A percentile compares a stretch with the other conserved stretches of the same genome.
Conservation (phyloP, 2,113 vertebrate genomes). For the Porphyrio hochstetteri region DNA sequence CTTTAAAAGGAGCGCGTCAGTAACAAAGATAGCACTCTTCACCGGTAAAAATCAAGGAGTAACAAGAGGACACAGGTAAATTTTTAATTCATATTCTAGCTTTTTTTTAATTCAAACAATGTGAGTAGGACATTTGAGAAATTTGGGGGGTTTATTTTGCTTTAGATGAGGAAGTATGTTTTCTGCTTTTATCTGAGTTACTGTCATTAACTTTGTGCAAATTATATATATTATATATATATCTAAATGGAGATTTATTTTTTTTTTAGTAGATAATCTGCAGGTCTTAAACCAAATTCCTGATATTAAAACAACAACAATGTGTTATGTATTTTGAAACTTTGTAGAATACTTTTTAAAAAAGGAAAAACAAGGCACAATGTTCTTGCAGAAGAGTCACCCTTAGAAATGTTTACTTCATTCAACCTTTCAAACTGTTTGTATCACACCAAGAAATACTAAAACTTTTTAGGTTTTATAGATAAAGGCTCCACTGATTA, state of each 20-base stretch:
- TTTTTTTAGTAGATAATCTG: conserved; percentile 21
- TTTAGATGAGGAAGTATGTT: background rate
- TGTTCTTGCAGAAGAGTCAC: background rate
- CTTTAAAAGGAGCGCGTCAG: conserved; percentile 64
- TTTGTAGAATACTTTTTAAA: background rate
- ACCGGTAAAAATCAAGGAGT: conserved; percentile 47
- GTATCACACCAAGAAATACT: background rate
- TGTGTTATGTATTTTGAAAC: background rate
- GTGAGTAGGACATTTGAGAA: conserved; percentile 19
- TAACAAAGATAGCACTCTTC: conserved; percentile 63
- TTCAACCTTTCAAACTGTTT: background rate
- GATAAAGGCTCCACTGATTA: background rate
- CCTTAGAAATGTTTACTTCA: background rate
- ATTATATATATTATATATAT: no score
- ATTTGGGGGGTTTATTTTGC: background rate
- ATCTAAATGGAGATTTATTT: background rate
- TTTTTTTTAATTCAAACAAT: conserved; percentile 54
- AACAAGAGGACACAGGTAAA: conserved; percentile 75
- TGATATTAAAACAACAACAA: background rate
- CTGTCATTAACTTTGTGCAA: conserved; percentile 49
- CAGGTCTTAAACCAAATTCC: conserved; percentile 3
- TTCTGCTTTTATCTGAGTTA: conserved; percentile 39
- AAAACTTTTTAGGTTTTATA: background rate
- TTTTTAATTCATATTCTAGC: conserved; percentile 68
- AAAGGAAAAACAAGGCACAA: background rate